Conservation (phyloP, 2,888 invertebrate species). For the Archips xylosteana region DNA sequence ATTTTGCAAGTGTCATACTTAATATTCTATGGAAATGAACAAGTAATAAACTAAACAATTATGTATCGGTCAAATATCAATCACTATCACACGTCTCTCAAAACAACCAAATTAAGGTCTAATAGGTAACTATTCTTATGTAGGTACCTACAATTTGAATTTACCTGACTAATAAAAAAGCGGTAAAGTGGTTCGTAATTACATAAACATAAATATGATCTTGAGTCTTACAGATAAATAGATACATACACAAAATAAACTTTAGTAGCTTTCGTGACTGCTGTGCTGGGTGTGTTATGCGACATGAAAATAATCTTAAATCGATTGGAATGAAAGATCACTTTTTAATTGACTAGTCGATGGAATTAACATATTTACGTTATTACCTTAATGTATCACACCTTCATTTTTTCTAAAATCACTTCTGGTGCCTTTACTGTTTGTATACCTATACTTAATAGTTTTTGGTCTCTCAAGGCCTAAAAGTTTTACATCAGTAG, state of each 20-base stretch:
- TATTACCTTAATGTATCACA: not conserved
- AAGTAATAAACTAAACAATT: not conserved
- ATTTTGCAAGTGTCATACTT: not conserved
- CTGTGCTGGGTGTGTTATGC: not conserved
- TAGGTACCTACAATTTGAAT: not conserved
- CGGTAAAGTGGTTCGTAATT: not conserved
- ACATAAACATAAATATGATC: not conserved
- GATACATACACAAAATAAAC: not conserved
- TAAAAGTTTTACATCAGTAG: not conserved
- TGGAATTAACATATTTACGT: conserved; percentile 10
- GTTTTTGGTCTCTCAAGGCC: conserved; percentile 6
- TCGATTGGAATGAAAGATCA: conserved; percentile 11
- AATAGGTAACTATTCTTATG: too few species aligned
- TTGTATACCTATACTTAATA: not conserved
- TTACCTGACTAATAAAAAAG: not conserved
- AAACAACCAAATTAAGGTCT: not conserved
- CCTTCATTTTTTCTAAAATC: not conserved
- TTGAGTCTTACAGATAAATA: not conserved
- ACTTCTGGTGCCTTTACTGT: not conserved
- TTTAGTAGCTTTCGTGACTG: not conserved
- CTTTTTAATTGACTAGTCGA: conserved; percentile 35
- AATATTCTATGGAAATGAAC: not conserved
- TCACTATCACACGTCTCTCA: not conserved
- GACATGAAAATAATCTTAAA: not conserved
- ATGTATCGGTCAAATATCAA: not conserved